These are phyloP conservation scores for Brenthis hecate DNA, from an alignment of 2,888 invertebrate species.

Conservation along the genomic window DNA sequence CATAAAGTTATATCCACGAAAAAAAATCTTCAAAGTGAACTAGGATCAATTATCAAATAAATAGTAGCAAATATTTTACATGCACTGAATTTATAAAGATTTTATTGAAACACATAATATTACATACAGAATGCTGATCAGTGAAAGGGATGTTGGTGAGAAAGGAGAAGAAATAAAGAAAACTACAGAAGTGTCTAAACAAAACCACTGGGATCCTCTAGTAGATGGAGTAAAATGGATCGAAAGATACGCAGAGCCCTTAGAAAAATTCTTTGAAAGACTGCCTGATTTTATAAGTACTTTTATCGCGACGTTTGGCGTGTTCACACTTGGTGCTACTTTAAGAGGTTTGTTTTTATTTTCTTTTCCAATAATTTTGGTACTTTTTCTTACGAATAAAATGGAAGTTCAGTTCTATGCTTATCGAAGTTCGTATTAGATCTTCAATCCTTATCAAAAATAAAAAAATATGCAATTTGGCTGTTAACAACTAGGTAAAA, in stretches of 20 bases:
- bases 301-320: conserved; percentile 81
- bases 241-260: conserved; percentile 78
- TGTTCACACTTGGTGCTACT: conserved; percentile 84
- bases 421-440: background rate
- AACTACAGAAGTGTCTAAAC: conserved; percentile 39
- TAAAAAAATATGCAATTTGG: no score
- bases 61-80: no score
- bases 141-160: conserved; percentile 33
- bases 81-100: no score
- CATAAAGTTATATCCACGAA: no score
- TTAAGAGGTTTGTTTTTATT: conserved; percentile 76
- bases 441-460: no score
- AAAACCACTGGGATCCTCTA: conserved; percentile 77
- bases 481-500: no score
- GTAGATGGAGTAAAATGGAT: conserved; percentile 83
- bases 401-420: background rate
- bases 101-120: background rate
- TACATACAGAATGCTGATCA: conserved; percentile 41
- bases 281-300: conserved; percentile 80
- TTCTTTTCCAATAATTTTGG: background rate
- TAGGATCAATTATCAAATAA: no score
- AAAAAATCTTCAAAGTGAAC: no score
- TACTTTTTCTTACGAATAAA: no score
- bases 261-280: conserved; percentile 81
- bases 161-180: conserved; percentile 35